Evolutionary conservation across 2,113 vertebrate species (phyloP), one percentile per base, ranked within the genome.

Genomic region (Ochotona princeps): DNA sequence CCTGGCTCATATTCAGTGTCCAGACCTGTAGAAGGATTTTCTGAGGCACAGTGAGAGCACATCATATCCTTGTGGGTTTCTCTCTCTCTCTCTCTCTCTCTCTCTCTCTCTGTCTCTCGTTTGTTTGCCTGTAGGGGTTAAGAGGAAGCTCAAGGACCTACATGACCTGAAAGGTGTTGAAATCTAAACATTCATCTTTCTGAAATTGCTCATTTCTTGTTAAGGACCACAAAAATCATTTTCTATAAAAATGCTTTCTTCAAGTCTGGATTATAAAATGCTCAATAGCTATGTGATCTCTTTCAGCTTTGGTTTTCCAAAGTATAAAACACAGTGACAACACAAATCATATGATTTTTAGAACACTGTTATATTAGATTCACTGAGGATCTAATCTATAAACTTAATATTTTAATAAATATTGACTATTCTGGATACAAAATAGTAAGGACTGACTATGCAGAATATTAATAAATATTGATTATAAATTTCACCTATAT

Each of bases 361-460:
- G 83, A 69, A 69, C 57, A 49, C 15, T 30, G 30, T 32, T 66
- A 26, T 30, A 18, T 82, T 44, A 88, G 69, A 61, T 65, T 90
- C 83, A 67, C 49, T 80, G 54, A 20, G 61, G 76, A 84, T 57
- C 5, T 76, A 87, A 82, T 81, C n/a, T 78, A 35, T 35, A 66
- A 78, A 60, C 76, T 90, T 5, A 95, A 81, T 87, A 91, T 49
- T 5, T 92, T 76, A 90, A 57, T 61, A 63, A 83, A 89, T 93
- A 94, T 35, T 35, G 89, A 49, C 88, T 87, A 44, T 73, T 73
- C 75, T 69, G 38, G n/a, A 92, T 63, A 82, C 28, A 90, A 80
- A 89, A 57, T n/a, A 73, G 83, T 87, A 75, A 89, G 13, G 26
- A 80, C 35, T 26, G 23, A 75, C 0, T 65, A 63, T 32, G 28